phyloP scores from a whole-genome alignment of 2,113 vertebrate genomes.

The Solenodon paradoxus region DNA sequence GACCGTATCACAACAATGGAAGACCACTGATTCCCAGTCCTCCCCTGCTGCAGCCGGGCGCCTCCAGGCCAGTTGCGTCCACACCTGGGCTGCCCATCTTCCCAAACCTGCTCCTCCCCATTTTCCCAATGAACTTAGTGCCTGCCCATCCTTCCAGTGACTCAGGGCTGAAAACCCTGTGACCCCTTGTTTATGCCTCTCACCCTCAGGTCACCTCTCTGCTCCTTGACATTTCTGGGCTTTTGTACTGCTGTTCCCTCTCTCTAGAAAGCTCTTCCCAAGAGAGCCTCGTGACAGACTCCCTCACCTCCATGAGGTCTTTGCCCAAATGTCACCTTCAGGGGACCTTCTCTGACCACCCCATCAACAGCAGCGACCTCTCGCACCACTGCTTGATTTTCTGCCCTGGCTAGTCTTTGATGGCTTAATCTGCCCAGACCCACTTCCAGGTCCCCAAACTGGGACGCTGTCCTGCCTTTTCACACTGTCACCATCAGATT shows the following conservation, averaged over 20 bases:
- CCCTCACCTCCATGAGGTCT: neutral
- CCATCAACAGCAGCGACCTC: neutral
- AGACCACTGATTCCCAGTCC: too few species aligned
- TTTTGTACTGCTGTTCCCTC: neutral
- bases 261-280: neutral
- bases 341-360: neutral
- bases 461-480: neutral
- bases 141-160: neutral
- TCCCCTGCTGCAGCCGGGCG: too few species aligned
- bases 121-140: neutral
- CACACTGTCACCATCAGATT: neutral
- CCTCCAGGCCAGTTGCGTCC: neutral
- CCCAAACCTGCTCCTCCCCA: neutral
- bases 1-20: neutral
- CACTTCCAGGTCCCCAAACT: accelerated
- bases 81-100: neutral
- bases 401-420: neutral
- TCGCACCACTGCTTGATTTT: neutral
- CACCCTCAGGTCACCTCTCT: neutral
- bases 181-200: neutral
- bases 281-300: accelerated
- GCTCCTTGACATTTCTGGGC: neutral
- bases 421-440: neutral
- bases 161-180: neutral
- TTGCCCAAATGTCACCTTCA: neutral